Percentiles rank a stretch among this genome's conserved stretches.
phyloP scores from a whole-genome alignment of 2,888 invertebrate genomes.

The Plebejus melissa region DNA sequence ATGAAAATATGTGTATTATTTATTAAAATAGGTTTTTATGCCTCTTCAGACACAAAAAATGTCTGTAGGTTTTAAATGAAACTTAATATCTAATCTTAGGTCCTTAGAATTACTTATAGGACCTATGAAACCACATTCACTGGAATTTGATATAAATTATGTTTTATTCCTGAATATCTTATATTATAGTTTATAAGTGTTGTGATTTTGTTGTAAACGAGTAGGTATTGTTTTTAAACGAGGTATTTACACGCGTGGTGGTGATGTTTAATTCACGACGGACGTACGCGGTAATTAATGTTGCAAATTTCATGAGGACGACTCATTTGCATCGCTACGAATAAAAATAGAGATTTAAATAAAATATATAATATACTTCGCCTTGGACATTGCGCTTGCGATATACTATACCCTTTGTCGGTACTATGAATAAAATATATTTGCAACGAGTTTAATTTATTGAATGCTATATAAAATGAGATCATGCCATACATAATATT shows the following conservation, averaged over 20 bases:
- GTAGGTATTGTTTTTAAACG: constrained; percentile 9
- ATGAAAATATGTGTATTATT: too few species aligned
- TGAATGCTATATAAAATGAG: background rate
- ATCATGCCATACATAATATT: too few species aligned
- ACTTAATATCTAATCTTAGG: too few species aligned
- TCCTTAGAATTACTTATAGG: too few species aligned
- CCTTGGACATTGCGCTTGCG: background rate
- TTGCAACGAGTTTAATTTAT: background rate
- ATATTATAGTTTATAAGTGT: background rate
- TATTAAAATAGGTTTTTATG: too few species aligned
- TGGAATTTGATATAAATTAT: background rate
- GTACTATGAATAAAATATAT: background rate
- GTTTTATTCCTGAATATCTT: background rate
- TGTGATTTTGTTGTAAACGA: background rate
- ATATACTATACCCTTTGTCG: background rate
- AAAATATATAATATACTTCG: background rate
- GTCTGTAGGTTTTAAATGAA: too few species aligned
- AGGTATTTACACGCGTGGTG: constrained; percentile 3
- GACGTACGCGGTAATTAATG: constrained; percentile 2
- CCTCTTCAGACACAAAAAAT: too few species aligned
- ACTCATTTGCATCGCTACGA: constrained; percentile 3
- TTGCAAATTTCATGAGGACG: constrained; percentile 9
- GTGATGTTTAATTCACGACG: constrained; percentile 20
- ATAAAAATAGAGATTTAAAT: constrained; percentile 20
- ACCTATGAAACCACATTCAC: too few species aligned